phyloP scores from a whole-genome alignment of 2,888 invertebrate species.

The Ennomos fuscantarius region DNA sequence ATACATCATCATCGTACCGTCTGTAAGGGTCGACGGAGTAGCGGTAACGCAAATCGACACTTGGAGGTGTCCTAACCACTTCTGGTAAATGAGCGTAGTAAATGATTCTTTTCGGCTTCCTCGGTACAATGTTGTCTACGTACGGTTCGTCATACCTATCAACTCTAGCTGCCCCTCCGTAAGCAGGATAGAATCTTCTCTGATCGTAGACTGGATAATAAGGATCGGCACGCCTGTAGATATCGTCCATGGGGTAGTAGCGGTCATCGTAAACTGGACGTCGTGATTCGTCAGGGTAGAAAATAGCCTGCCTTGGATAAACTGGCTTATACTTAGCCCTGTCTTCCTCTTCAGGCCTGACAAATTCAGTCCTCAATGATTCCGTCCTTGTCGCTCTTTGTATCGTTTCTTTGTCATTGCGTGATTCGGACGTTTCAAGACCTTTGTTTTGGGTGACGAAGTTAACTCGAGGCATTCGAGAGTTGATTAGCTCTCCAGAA shows the following conservation, averaged over 20 bases:
- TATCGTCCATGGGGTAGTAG: conserved; percentile 68
- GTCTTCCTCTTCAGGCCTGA: conserved; percentile 69
- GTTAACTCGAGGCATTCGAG: conserved; percentile 87
- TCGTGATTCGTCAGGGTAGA: conserved; percentile 77
- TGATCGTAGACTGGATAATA: conserved; percentile 74
- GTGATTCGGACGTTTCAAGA: conserved; percentile 77
- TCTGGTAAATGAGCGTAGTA: conserved; percentile 90
- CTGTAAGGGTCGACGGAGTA: conserved; percentile 78
- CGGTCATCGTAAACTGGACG: conserved; percentile 72
- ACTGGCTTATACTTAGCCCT: conserved; percentile 70
- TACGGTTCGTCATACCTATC: conserved; percentile 76
- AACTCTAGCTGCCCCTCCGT: conserved; percentile 57
- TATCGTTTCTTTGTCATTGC: conserved; percentile 78
- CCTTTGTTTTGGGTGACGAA: conserved; percentile 87
- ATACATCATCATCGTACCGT: conserved; percentile 72
- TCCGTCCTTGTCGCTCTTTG: conserved; percentile 74
- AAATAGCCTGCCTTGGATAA: conserved; percentile 77
- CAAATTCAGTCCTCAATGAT: conserved; percentile 76
- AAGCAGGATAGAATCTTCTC: conserved; percentile 61
- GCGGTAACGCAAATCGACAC: conserved; percentile 83
- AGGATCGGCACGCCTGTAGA: conserved; percentile 70
- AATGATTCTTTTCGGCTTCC: conserved; percentile 86
- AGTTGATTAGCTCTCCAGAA: conserved; percentile 82
- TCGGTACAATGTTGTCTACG: conserved; percentile 67
- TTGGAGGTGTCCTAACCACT: conserved; percentile 86